Base-by-base conservation (phyloP, 2,113 vertebrate genomes). In the Xenopus tropicalis region DNA sequence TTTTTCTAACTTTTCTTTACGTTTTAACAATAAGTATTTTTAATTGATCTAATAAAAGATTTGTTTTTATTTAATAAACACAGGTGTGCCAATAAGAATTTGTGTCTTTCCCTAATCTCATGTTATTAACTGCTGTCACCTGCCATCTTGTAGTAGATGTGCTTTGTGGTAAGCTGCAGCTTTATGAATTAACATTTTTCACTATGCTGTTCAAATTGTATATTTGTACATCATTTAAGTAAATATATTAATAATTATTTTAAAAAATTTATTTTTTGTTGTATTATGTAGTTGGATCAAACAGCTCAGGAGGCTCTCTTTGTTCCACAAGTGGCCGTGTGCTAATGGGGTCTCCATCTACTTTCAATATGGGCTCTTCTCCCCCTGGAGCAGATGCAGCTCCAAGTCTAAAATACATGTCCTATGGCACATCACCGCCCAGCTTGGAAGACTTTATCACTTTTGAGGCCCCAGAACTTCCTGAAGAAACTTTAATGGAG, bases 401-500 rank as follows among this genome's bases (percentile, higher is more conserved):
- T 25, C 94, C 95, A 0, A 93, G 92, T 78, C 89, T 97, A 78
- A 95, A 94, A 76, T 96, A 96, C 9, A 89, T 94, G 85, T 93
- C 96, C 42, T 98, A 98, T 23, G 94, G 96, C 61, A 93, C 94
- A 62, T 99, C 96, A 1, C 95, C 97, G 52, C 96, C 97, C 48
- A 98, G 94, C 85, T 82, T 98, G 68, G 97, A 98, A 66, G 96
- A 96, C 13, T 96, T 98, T 79, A 93, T 98, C 85, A 96, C 94
- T 48, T 98, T 99, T 14, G 97, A 98, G 87, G 96, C 96, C 63
- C 97, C 96, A 0, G 97, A 99, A 84, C 90, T 98, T 72, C 96
- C 95, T 0, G 97, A 99, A 82, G 96, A 99, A 85, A 99, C 96
- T 0, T 90, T 99, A 70, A 98, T 98, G 96, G 97, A 99, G 97